Percentiles rank a stretch among this genome's conserved stretches.
These are phyloP conservation scores for Epirrhoe tristata DNA, from an alignment of 2,888 invertebrate genomes.

Conservation along the genomic window DNA sequence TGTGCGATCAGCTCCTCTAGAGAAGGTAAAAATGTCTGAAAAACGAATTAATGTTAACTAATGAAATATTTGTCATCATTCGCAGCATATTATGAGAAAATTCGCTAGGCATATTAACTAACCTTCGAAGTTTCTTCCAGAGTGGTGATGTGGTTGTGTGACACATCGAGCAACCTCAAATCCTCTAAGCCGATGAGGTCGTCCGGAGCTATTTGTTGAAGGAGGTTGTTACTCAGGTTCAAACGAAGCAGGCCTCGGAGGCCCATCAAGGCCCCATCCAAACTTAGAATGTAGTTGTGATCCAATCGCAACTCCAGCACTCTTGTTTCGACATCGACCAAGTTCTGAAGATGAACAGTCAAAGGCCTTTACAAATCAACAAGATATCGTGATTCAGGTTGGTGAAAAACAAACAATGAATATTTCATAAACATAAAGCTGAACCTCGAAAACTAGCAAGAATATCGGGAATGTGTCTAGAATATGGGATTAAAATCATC, in stretches of 20 bases:
- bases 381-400: no score
- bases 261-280: conserved; percentile 91
- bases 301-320: conserved; percentile 90
- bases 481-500: no score
- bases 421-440: no score
- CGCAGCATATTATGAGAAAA: conserved; percentile 9
- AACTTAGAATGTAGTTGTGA: conserved; percentile 88
- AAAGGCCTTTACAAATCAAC: no score
- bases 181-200: conserved; percentile 92
- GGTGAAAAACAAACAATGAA: no score
- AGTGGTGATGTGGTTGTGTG: conserved; percentile 90
- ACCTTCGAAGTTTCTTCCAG: conserved; percentile 94
- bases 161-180: conserved; percentile 90
- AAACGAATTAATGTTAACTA: conserved; percentile 46
- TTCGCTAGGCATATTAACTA: conserved; percentile 40
- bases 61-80: neutral
- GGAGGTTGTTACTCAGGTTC: conserved; percentile 90
- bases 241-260: conserved; percentile 89
- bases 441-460: no score
- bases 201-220: conserved; percentile 90
- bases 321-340: conserved; percentile 91
- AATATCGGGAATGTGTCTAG: no score
- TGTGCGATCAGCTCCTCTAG: conserved; percentile 91
- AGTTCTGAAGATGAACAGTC: conserved; percentile 82
- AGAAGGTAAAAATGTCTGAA: conserved; percentile 91